Evolutionary conservation across 2,113 vertebrate genomes (phyloP).

Genomic region (Chloebia gouldiae): DNA sequence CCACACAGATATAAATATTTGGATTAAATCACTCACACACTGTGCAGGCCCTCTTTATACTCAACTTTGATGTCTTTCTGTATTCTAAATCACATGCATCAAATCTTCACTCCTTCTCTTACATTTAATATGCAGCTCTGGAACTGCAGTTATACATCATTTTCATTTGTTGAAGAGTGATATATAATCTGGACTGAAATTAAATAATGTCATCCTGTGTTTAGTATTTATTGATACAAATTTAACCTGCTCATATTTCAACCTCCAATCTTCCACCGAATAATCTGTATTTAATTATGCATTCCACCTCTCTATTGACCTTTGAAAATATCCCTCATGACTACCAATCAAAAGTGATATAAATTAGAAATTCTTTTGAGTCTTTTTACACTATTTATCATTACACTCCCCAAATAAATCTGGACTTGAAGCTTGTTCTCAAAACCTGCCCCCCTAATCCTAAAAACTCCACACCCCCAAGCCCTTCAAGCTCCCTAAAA

Average conservation of each 20-base stretch:
- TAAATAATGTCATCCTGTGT: constrained; percentile 54
- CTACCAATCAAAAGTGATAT: constrained; percentile 51
- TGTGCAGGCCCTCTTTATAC: not conserved
- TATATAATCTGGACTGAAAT: constrained; percentile 53
- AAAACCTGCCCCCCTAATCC: not conserved
- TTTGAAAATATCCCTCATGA: constrained; percentile 53
- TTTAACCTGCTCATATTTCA: constrained; percentile 61
- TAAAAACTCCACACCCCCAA: not conserved
- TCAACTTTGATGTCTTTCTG: not conserved
- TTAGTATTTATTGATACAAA: constrained; percentile 69
- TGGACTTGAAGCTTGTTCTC: not conserved
- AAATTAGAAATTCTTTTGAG: constrained; percentile 38
- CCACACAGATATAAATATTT: not conserved
- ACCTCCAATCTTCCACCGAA: constrained; percentile 31
- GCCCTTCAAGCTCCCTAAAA: not conserved
- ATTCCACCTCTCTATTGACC: constrained; percentile 66
- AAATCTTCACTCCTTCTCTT: constrained; percentile 10
- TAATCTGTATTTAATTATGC: constrained; percentile 65
- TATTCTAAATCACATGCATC: constrained; percentile 35
- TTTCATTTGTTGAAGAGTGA: constrained; percentile 53
- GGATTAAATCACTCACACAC: not conserved
- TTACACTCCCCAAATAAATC: not conserved
- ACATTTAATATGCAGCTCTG: constrained; percentile 36
- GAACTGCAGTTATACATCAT: constrained; percentile 53
- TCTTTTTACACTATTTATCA: constrained; percentile 10